phyloP scores from a whole-genome alignment of 2,113 vertebrate species.

The Nymphicus hollandicus region DNA sequence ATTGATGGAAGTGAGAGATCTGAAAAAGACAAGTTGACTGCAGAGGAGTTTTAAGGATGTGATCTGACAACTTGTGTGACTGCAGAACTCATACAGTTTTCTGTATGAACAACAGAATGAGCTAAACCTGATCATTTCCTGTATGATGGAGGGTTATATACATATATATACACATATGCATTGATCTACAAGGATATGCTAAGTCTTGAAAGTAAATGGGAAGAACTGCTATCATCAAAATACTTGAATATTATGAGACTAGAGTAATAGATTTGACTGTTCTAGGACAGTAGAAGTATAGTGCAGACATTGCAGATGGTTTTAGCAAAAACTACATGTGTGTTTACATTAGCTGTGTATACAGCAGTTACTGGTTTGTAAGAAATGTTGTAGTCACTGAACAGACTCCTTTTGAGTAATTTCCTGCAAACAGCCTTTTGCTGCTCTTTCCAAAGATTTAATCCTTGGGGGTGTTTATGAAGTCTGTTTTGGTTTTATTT shows the following conservation, averaged over 20 bases:
- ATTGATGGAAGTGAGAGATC: background rate
- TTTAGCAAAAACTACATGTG: background rate
- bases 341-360: constrained; percentile 32
- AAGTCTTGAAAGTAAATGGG: background rate
- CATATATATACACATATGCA: background rate
- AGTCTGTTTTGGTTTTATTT: background rate
- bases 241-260: background rate
- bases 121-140: background rate
- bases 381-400: background rate
- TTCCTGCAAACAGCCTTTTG: background rate
- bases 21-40: background rate
- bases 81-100: background rate
- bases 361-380: background rate
- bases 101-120: background rate
- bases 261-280: background rate
- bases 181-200: background rate
- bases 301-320: background rate
- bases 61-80: background rate
- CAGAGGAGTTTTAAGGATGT: background rate
- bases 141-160: background rate
- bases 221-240: background rate
- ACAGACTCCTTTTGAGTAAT: background rate
- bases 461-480: background rate
- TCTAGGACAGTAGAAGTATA: background rate
- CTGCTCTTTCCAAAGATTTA: constrained; percentile 24